Conservation (phyloP, 1,140 invertebrate genomes). For the Drosophila teissieri region DNA sequence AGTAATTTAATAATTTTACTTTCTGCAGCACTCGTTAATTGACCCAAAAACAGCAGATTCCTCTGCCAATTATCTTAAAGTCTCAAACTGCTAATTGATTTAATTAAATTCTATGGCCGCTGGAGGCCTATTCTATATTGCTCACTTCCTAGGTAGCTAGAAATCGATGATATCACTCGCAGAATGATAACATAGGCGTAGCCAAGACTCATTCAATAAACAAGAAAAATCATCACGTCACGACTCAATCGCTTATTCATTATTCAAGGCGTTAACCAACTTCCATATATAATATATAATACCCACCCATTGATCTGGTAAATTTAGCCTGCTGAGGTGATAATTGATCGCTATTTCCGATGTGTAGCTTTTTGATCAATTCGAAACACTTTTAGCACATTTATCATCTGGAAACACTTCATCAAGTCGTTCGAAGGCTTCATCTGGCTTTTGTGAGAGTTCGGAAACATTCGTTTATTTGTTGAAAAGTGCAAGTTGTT, state of each 20-base stretch:
- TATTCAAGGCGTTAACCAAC: background rate
- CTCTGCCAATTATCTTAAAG: constrained; percentile 3
- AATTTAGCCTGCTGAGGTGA: constrained; percentile 18
- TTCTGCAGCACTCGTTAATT: no score
- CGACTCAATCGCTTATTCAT: constrained; percentile 16
- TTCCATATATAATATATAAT: background rate
- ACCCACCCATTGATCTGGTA: constrained; percentile 7
- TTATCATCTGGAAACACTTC: constrained; percentile 24
- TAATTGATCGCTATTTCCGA: constrained; percentile 33
- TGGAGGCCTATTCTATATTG: constrained; percentile 19
- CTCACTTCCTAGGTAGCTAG: constrained; percentile 2
- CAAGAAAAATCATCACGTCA: constrained; percentile 33
- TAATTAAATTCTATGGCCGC: constrained; percentile 13
- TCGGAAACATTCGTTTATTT: background rate
- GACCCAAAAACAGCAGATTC: background rate
- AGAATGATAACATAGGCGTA: constrained; percentile 34
- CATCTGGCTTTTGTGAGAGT: constrained; percentile 17
- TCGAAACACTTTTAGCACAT: constrained; percentile 18
- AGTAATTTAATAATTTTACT: no score
- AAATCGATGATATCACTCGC: constrained; percentile 53
- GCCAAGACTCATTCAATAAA: constrained; percentile 34
- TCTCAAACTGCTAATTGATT: constrained; percentile 24
- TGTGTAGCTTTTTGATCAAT: constrained; percentile 24
- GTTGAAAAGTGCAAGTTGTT: constrained; percentile 5
- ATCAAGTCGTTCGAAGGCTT: constrained; percentile 20